Evolutionary conservation across 1,140 invertebrate genomes (phyloP), one percentile per base, ranked within the genome.

Genomic region (Drepana arcuata): DNA sequence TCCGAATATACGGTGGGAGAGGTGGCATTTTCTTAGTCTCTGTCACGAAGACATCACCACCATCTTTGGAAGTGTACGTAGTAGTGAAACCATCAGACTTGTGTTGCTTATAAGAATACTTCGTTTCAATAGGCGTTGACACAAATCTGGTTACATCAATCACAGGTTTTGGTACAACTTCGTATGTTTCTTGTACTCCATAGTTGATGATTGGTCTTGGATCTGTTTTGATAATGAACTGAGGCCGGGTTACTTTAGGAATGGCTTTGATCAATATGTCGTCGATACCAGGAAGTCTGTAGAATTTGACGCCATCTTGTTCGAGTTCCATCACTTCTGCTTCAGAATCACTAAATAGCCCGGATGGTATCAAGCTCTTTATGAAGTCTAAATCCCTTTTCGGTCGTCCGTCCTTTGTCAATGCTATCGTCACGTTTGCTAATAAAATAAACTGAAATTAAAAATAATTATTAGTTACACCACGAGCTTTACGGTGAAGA

Each of bases 371-470:
- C 1, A 53, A 9, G 6, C 46, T 39, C 14, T 52, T 53, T 5
- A 47, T 21, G 9, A 31, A 48, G 2, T 24, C 2, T 2, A 58
- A 10, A 26, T 46, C 24, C 37, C 49, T 33, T 47, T 58, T 58
- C 1, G 32, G 1, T 12, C 46, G 45, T n/a, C 13, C 33, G 12
- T n/a, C n/a, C n/a, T 34, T 14, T 24, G 48, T 16, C 16, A 12
- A 21, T 28, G 36, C 27, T 18, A 34, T 11, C 7, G 41, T 36
- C 1, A 44, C 14, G n/a, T 21, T 40, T 25, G 29, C 42, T 16
- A 55, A 13, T 18, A 49, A 9, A 2, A 59, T 18, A 10, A 33
- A 52, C 56, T 60, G 51, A 31, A 60, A 59, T 25, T 34, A 12
- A 45, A 43, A 25, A 16, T n/a, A n/a, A n/a, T n/a, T n/a, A n/a